These are phyloP conservation scores for Physocephala rufipes DNA, from an alignment of 2,888 invertebrate species.

Conservation along the genomic window DNA sequence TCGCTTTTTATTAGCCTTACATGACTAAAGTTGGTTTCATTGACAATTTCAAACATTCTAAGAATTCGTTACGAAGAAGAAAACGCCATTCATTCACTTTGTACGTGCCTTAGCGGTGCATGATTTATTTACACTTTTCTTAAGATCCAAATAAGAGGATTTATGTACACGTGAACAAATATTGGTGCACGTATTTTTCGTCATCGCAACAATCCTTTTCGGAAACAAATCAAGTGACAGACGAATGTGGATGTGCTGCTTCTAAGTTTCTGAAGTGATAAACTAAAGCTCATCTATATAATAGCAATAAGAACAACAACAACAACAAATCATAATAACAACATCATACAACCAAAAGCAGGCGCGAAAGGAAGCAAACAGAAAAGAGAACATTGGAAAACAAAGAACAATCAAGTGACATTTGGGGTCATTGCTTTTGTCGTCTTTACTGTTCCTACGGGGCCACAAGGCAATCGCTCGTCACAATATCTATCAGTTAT, in stretches of 20 bases:
- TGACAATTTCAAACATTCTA: too few species aligned
- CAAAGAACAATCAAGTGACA: slow-evolving; percentile 9
- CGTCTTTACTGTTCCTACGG: background rate
- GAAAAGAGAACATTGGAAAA: slow-evolving; percentile 11
- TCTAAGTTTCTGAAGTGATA: slow-evolving; percentile 38
- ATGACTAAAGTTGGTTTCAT: too few species aligned
- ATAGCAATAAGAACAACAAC: background rate
- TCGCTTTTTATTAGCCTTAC: too few species aligned
- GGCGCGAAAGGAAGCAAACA: slow-evolving; percentile 15
- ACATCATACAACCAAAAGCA: background rate
- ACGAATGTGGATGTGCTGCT: slow-evolving; percentile 28
- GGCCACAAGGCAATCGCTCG: background rate
- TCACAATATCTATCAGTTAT: background rate
- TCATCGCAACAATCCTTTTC: too few species aligned
- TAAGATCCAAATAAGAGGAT: too few species aligned
- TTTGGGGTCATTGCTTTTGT: background rate
- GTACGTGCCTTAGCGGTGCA: too few species aligned
- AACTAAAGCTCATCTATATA: slow-evolving; percentile 39
- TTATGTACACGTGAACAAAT: too few species aligned
- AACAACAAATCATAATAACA: background rate
- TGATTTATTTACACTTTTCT: too few species aligned
- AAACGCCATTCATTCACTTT: too few species aligned
- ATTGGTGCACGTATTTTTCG: too few species aligned
- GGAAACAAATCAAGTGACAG: background rate
- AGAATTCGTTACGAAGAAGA: too few species aligned